Conservation (phyloP, 2,113 vertebrate genomes). For the Octodon degus region DNA sequence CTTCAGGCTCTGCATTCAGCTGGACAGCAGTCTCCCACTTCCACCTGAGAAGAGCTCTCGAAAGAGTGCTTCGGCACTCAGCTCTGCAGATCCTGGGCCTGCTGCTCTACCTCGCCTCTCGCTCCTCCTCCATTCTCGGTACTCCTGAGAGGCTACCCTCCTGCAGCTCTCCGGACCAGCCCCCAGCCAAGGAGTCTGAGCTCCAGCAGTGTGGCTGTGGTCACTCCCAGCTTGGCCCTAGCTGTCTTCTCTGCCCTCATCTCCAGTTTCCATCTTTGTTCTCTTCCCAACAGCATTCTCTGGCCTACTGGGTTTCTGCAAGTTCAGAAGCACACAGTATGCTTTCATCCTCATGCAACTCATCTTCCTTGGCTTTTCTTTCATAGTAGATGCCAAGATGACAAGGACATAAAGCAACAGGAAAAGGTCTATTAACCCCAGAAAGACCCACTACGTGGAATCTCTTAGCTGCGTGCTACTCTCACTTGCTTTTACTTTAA, state of each 20-base stretch:
- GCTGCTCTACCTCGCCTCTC: background rate
- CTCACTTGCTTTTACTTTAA: background rate
- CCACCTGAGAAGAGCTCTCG: background rate
- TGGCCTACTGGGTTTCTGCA: background rate
- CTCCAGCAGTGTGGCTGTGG: background rate
- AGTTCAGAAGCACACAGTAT: background rate
- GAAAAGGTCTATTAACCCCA: background rate
- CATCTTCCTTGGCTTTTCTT: background rate
- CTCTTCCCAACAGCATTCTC: background rate
- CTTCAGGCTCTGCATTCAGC: background rate
- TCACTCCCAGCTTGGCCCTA: background rate
- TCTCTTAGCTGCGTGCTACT: background rate
- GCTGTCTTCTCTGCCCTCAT: background rate
- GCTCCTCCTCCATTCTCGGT: background rate
- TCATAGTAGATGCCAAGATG: background rate
- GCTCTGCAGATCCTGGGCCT: background rate
- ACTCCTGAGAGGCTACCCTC: background rate
- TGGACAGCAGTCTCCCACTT: background rate
- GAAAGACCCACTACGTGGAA: background rate
- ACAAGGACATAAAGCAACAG: conserved; percentile 6
- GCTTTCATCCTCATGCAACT: background rate
- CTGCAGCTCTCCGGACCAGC: background rate
- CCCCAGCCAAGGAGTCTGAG: background rate
- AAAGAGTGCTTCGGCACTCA: background rate
- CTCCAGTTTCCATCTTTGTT: background rate